These are phyloP conservation scores for Pachyuromys duprasi DNA, from an alignment of 2,797 vertebrate genomes.

Conservation along the genomic window DNA sequence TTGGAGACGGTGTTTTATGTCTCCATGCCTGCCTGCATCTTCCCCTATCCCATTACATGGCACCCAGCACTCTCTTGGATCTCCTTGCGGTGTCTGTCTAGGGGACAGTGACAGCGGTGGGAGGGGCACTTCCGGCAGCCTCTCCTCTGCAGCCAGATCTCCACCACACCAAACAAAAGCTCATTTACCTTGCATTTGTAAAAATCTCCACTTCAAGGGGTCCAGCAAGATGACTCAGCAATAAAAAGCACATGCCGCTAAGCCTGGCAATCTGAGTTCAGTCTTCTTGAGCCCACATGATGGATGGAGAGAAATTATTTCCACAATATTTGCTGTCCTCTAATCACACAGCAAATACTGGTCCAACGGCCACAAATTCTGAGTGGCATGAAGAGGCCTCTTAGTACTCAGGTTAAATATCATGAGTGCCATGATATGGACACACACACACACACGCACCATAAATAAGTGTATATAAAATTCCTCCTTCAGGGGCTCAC, in stretches of 20 bases:
- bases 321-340: background rate
- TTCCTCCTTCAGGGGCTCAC: background rate
- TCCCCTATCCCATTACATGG: conserved; percentile 39
- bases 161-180: background rate
- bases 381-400: background rate
- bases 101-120: background rate
- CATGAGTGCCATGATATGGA: background rate
- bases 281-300: background rate
- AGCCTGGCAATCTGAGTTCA: background rate
- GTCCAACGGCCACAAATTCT: background rate
- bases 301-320: background rate
- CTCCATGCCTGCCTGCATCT: conserved; percentile 58
- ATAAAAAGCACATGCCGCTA: background rate
- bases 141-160: background rate
- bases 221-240: conserved; percentile 6
- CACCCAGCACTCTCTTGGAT: conserved; percentile 26
- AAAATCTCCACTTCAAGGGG: background rate
- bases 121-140: background rate
- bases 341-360: background rate
- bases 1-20: conserved; percentile 59
- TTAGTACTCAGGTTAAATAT: conserved; percentile 7
- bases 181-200: background rate
- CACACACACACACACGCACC: too few species aligned
- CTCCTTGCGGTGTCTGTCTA: background rate
- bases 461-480: background rate